These are phyloP conservation scores for Rousettus leschenaultii DNA, from an alignment of 2,113 vertebrate species.

Conservation along the genomic window DNA sequence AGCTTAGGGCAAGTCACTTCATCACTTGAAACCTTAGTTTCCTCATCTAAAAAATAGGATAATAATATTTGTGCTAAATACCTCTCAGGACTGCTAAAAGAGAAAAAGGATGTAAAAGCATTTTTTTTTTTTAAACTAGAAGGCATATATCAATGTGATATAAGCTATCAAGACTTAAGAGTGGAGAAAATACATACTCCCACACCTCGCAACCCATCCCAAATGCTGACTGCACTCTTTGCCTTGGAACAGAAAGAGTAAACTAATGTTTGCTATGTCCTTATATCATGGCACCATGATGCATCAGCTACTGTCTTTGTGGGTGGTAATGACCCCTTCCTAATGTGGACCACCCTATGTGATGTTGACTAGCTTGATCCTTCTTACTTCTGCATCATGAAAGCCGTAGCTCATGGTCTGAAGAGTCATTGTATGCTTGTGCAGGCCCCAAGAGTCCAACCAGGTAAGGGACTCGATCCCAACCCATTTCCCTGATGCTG, in stretches of 20 bases:
- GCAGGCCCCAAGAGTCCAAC: neutral
- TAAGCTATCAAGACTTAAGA: neutral
- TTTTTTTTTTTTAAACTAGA: neutral
- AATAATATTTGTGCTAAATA: neutral
- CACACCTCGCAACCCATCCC: neutral
- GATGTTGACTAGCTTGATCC: neutral
- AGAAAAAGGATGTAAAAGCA: neutral
- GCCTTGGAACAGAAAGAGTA: neutral
- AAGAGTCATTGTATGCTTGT: neutral
- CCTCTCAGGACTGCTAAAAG: neutral
- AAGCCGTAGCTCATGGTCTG: neutral
- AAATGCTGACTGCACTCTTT: neutral
- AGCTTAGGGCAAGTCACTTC: neutral
- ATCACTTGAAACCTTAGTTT: neutral
- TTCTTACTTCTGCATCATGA: neutral
- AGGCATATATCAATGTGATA: neutral
- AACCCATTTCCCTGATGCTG: neutral
- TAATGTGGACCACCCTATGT: neutral
- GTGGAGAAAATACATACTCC: neutral
- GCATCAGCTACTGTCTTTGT: neutral
- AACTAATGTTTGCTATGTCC: neutral
- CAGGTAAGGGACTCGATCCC: neutral
- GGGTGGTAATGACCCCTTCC: neutral
- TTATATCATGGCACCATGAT: neutral
- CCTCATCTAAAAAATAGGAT: neutral